phyloP scores from a whole-genome alignment of 2,797 vertebrate genomes.

The Phrynocephalus vlangalii region DNA sequence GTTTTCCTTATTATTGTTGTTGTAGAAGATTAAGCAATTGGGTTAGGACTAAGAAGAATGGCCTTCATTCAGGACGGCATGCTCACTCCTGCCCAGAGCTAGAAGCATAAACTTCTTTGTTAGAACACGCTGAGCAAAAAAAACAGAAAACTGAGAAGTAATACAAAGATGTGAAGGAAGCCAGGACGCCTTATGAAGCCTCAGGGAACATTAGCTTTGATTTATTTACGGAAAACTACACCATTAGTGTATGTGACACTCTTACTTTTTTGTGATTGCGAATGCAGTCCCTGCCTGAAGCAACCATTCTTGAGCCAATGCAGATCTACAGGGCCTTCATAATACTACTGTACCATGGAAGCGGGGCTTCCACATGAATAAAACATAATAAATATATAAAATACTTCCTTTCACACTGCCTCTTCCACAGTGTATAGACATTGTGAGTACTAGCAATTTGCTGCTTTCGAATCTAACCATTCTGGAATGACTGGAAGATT shows the following conservation, averaged over 20 bases:
- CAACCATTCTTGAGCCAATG: not conserved
- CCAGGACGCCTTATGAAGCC: not conserved
- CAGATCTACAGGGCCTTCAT: not conserved
- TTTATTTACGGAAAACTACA: slow-evolving; percentile 5
- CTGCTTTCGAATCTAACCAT: not conserved
- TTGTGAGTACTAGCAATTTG: not conserved
- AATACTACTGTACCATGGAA: not conserved
- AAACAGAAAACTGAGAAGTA: not conserved
- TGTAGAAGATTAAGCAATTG: not conserved
- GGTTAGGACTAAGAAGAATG: not conserved
- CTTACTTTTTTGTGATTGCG: not conserved
- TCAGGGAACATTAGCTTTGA: slow-evolving; percentile 1
- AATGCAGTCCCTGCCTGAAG: not conserved
- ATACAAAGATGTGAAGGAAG: slow-evolving; percentile 6
- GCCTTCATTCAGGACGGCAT: not conserved
- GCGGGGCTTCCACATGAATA: not conserved
- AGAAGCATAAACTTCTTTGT: slow-evolving; percentile 15
- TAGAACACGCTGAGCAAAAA: not conserved
- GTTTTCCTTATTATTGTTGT: not conserved
- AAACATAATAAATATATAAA: slow-evolving; percentile 11
- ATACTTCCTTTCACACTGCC: not conserved
- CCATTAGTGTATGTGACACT: accelerated
- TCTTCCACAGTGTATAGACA: not conserved
- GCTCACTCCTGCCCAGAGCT: not conserved
- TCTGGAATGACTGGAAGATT: not conserved